phyloP scores from a whole-genome alignment of 2,888 invertebrate species.

The Nephrotoma guestfalica region DNA sequence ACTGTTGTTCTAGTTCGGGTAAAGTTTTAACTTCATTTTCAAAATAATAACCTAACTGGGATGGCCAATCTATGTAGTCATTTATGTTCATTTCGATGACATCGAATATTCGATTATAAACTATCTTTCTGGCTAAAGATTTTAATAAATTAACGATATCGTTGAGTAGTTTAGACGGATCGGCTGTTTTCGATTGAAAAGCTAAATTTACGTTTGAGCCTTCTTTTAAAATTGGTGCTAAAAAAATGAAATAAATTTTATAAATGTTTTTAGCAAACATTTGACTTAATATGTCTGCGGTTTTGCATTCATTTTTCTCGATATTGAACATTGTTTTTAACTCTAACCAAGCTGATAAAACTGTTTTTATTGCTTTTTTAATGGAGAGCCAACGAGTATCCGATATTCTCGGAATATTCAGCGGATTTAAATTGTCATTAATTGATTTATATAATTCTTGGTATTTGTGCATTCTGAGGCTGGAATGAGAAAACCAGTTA shows the following conservation, averaged over 20 bases:
- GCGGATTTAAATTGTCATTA: constrained; percentile 16
- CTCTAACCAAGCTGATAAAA: not conserved
- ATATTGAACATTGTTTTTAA: not conserved
- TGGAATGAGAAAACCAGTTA: not conserved
- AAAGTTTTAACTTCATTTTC: not conserved
- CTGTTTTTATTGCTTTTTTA: not conserved
- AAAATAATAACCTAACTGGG: not conserved
- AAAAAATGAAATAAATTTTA: not conserved
- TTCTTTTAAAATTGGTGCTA: not conserved
- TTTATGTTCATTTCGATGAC: not conserved
- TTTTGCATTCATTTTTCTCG: not conserved
- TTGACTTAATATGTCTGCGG: not conserved
- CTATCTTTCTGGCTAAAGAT: not conserved
- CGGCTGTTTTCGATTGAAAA: constrained; percentile 14
- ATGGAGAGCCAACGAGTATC: constrained; percentile 18
- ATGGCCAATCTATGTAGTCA: not conserved
- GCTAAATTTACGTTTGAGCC: constrained; percentile 11
- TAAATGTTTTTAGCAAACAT: not conserved
- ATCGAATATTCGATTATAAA: not conserved
- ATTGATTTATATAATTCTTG: constrained; percentile 13
- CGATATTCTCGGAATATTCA: constrained; percentile 14
- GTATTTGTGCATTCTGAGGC: constrained; percentile 11
- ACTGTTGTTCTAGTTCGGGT: not conserved
- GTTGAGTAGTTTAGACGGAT: constrained; percentile 12
- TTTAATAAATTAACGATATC: not conserved